Base-by-base conservation (phyloP, 1,140 invertebrate species). In the Solenopsis invicta region DNA sequence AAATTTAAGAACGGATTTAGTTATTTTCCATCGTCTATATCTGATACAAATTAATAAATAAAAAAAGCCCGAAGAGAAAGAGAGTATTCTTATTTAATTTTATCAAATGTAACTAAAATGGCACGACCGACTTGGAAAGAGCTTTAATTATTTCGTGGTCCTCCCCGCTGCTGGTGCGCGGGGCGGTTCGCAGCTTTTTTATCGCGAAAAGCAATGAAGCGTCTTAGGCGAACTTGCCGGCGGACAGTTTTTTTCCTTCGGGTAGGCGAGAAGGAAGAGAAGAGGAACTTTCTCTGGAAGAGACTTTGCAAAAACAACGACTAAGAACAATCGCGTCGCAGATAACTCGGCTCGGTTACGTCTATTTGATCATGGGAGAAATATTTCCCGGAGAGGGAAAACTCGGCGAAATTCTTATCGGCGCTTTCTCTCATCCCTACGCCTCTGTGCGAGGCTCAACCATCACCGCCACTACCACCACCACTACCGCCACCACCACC, bases 371-470 rank as follows among this genome's bases (percentile, higher is more conserved):
- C 61, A 48, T 52, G 34, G 48, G 54, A 54, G 18, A 41, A 67
- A 41, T 86, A 75, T 89, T 75, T 52, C 34, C 21, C 52, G 24
- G 5, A 24, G 16, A 72, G 29, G 24, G 9, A 64, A 50, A 72
- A 61, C 76, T 80, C n/a, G 48, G 10, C 29, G 61, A 78, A 74
- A 82, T 88, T 77, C 76, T 90, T 78, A 78, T 90, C 87, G 13
- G 34, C 5, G 69, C n/a, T 61, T 82, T 82, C 89, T 69, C 77
- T 75, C 56, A 85, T 34, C 56, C 64, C 89, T 88, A 88, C 89
- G 89, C 89, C 89, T 84, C n/a, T 91, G 89, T 59, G 64, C 9
- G 34, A 66, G 18, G 66, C 29, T 67, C 89, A 67, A 78, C n/a
- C n/a, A n/a, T n/a, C n/a, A n/a, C n/a, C n/a, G n/a, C 88, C 85